These are phyloP conservation scores for Nycticryphes semicollaris DNA, from an alignment of 2,113 vertebrate genomes.

Conservation along the genomic window DNA sequence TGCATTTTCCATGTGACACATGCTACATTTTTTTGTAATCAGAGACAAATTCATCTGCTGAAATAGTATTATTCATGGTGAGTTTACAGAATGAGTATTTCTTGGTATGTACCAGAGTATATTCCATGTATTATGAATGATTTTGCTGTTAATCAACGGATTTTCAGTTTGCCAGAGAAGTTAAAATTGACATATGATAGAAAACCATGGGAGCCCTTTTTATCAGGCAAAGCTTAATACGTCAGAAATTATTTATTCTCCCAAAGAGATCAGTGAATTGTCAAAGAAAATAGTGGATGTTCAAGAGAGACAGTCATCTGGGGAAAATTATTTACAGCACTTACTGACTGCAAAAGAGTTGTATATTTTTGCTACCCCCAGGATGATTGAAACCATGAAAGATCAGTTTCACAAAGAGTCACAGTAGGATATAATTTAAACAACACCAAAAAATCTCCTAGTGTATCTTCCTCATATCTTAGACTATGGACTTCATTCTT, in stretches of 20 bases:
- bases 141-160: background rate
- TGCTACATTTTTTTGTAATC: background rate
- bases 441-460: background rate
- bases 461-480: background rate
- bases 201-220: background rate
- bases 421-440: background rate
- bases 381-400: background rate
- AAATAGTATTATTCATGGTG: background rate
- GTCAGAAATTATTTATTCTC: slow-evolving; percentile 19
- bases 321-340: slow-evolving; percentile 22
- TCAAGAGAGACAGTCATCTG: background rate
- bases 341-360: background rate
- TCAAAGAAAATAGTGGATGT: slow-evolving; percentile 17
- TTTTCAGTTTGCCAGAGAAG: background rate
- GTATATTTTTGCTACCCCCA: background rate
- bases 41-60: background rate
- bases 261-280: slow-evolving; percentile 15
- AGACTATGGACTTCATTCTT: background rate
- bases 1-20: background rate
- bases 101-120: background rate
- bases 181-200: background rate
- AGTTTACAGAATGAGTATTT: background rate
- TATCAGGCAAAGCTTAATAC: background rate
- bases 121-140: background rate
- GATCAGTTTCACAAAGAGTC: background rate